phyloP scores from a whole-genome alignment of 1,140 invertebrate genomes.

The Calliphora vicina region DNA sequence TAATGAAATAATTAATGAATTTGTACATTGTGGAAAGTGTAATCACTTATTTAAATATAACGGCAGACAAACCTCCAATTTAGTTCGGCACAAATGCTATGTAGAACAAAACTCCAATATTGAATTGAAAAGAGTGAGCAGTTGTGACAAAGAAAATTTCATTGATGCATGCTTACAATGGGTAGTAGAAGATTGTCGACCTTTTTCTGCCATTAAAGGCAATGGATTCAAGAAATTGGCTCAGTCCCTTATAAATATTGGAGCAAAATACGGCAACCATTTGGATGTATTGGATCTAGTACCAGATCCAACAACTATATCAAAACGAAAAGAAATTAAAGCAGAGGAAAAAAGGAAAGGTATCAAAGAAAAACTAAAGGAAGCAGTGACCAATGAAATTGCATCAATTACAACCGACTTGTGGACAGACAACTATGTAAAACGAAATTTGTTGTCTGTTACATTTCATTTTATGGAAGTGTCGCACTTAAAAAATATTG shows the following conservation, averaged over 20 bases:
- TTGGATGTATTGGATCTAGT: not conserved
- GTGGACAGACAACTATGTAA: slow-evolving; percentile 20
- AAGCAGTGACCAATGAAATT: not conserved
- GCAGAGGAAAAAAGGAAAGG: not conserved
- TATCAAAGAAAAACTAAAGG: not conserved
- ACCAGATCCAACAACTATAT: not conserved
- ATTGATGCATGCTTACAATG: not conserved
- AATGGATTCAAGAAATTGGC: not conserved
- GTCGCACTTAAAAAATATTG: not conserved
- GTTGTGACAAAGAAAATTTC: not conserved
- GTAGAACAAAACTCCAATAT: not conserved
- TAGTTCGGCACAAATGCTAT: not conserved
- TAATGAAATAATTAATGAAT: too few species aligned
- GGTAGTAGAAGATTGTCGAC: slow-evolving; percentile 7
- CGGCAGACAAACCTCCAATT: slow-evolving; percentile 22
- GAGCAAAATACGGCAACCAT: not conserved
- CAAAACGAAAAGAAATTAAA: not conserved
- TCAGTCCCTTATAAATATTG: not conserved
- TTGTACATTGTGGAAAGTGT: too few species aligned
- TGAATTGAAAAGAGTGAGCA: not conserved
- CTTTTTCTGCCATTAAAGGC: slow-evolving; percentile 2
- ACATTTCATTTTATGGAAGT: not conserved
- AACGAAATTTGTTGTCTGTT: slow-evolving; percentile 12
- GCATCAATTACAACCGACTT: slow-evolving; percentile 15
- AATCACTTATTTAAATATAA: too few species aligned